Evolutionary conservation across 1,140 invertebrate genomes (phyloP).

Genomic region (Littorina saxatilis): DNA sequence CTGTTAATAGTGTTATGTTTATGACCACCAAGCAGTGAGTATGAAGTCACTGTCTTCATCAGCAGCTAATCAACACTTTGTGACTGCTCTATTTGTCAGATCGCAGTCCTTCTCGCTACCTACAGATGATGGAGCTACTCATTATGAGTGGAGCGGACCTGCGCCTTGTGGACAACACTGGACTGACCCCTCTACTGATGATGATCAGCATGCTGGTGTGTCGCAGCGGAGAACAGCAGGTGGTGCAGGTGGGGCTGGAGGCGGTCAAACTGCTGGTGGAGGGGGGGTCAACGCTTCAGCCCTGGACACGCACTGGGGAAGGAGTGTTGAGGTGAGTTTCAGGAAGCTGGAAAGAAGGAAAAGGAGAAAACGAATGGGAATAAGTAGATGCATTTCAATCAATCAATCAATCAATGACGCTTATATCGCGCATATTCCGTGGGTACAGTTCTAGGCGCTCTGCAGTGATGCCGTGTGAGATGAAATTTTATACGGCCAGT

Average conservation of each 20-base stretch:
- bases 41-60: too few relatives aligned
- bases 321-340: background rate
- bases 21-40: too few relatives aligned
- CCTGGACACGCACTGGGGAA: background rate
- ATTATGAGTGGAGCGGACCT: slow-evolving; percentile 23
- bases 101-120: too few relatives aligned
- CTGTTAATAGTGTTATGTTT: too few relatives aligned
- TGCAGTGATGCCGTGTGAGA: too few relatives aligned
- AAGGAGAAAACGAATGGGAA: too few relatives aligned
- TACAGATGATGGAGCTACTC: background rate
- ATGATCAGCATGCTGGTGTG: background rate
- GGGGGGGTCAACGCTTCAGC: background rate
- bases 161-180: background rate
- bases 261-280: slow-evolving; percentile 13
- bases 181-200: background rate
- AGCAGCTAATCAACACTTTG: too few relatives aligned
- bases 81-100: background rate
- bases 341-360: background rate
- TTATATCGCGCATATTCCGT: too few relatives aligned
- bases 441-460: too few relatives aligned
- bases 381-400: too few relatives aligned
- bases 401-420: too few relatives aligned
- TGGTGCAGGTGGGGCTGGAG: background rate
- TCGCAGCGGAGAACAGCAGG: background rate
- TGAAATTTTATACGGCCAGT: too few relatives aligned